Conservation (phyloP, 2,888 invertebrate genomes). For the Nephrotoma appendiculata region DNA sequence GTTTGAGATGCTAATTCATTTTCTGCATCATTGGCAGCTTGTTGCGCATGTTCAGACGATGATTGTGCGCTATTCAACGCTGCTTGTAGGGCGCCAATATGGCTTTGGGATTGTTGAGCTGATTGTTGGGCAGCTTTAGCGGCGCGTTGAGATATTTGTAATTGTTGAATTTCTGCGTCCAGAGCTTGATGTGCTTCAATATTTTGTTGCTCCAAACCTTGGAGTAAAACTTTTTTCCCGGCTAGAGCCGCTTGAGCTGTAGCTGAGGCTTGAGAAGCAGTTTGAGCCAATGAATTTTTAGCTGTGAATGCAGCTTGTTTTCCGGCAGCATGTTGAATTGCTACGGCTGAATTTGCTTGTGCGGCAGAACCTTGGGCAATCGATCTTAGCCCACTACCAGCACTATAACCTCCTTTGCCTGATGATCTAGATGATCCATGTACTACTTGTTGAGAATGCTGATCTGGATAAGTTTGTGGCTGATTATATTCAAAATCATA, state of each 20-base stretch:
- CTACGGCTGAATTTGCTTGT: constrained; percentile 50
- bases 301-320: constrained; percentile 48
- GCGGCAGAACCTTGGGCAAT: constrained; percentile 53
- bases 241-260: constrained; percentile 45
- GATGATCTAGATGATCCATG: neutral
- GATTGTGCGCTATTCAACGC: constrained; percentile 57
- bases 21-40: constrained; percentile 52
- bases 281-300: constrained; percentile 56
- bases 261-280: constrained; percentile 48
- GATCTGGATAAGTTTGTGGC: neutral
- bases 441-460: neutral
- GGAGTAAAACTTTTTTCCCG: constrained; percentile 44
- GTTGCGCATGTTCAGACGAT: constrained; percentile 51
- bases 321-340: constrained; percentile 52
- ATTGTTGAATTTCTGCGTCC: constrained; percentile 52
- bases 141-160: constrained; percentile 52
- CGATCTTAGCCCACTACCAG: constrained; percentile 48
- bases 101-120: constrained; percentile 52
- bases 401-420: constrained; percentile 38
- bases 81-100: constrained; percentile 48
- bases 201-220: constrained; percentile 52
- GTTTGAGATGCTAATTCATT: constrained; percentile 57
- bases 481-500: neutral
- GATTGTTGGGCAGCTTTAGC: constrained; percentile 48
- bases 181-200: constrained; percentile 49